Evolutionary conservation across 2,113 vertebrate genomes (phyloP).

Genomic region (Scartelaos histophorus): DNA sequence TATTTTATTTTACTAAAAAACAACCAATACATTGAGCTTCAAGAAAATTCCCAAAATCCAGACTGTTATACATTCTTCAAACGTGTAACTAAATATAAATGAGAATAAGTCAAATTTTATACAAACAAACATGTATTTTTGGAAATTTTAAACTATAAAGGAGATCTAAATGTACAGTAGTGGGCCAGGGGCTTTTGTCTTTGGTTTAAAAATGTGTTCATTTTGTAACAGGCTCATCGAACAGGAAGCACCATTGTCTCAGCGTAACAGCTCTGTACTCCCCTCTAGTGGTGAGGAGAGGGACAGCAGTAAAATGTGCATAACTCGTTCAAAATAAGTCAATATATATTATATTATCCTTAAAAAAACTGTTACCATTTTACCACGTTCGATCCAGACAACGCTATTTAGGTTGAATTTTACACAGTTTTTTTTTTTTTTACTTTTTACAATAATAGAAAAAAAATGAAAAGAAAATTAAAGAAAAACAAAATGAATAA

Average conservation of each 20-base stretch:
- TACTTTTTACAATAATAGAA: not conserved
- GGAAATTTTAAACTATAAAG: not conserved
- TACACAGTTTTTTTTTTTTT: not conserved
- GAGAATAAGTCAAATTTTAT: slow-evolving; percentile 7
- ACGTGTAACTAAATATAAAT: slow-evolving; percentile 7
- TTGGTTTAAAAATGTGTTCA: slow-evolving; percentile 44
- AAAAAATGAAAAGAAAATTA: not conserved
- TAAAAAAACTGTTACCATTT: too few relatives aligned
- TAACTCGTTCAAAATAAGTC: not conserved
- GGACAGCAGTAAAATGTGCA: not conserved
- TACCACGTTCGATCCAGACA: not conserved
- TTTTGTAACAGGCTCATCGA: slow-evolving; percentile 1
- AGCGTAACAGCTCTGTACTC: slow-evolving; percentile 4
- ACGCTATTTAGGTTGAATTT: not conserved
- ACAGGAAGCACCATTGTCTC: slow-evolving; percentile 10
- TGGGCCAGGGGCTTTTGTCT: slow-evolving; percentile 26
- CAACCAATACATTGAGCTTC: slow-evolving; percentile 9
- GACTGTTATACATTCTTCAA: not conserved
- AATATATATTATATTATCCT: not conserved
- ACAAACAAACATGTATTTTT: not conserved
- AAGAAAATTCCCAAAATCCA: not conserved
- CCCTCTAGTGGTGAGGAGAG: slow-evolving; percentile 43
- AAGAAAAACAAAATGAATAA: not conserved
- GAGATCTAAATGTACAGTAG: not conserved
- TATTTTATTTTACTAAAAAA: slow-evolving; percentile 43